Evolutionary conservation across 2,888 invertebrate genomes (phyloP), one percentile per base, ranked within the genome.

Genomic region (Carabus problematicus): DNA sequence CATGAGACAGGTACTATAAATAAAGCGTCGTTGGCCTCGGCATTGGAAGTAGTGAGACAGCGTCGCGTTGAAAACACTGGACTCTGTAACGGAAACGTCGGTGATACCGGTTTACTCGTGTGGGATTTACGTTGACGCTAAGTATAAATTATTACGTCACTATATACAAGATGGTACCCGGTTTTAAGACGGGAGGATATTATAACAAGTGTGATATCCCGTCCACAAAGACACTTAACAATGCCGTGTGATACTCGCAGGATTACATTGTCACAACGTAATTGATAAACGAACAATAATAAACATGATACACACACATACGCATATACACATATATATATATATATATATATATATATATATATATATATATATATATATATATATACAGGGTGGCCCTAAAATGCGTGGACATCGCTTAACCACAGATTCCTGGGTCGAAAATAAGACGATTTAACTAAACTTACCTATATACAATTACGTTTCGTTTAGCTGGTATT

Each of bases 201-300:
- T 64, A 64, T 64, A 56, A 64, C 64, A 64, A 64, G 64, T 58
- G 64, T 56, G 64, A 63, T 63, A 63, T 47, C 64, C 45, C 43
- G 64, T 58, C 64, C 63, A 54, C 63, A 63, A 64, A 56, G 56
- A 47, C 64, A 56, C 64, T 64, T 56, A 64, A 64, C 64, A 64
- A 64, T 56, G 40, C 43, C 58, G 47, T 40, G 55, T 55, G 64
- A 55, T 54, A 55, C 55, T 9, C 64, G 54, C 19, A 45, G 64
- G 64, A 64, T 64, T 64, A 64, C 29, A 12, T 47, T 64, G 64
- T 64, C 64, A 63, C 55, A 16, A 4, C 58, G 58, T 64, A 64
- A 64, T 64, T 64, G 64, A 64, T 64, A 64, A 64, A 64, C 58
- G 64, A 63, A 63, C 63, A 63, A 63, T 63, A 63, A 63, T 63